Percentiles rank a stretch among this genome's conserved stretches.
Conservation (phyloP, 2,113 vertebrate genomes). For the Orthonyx spaldingii region DNA sequence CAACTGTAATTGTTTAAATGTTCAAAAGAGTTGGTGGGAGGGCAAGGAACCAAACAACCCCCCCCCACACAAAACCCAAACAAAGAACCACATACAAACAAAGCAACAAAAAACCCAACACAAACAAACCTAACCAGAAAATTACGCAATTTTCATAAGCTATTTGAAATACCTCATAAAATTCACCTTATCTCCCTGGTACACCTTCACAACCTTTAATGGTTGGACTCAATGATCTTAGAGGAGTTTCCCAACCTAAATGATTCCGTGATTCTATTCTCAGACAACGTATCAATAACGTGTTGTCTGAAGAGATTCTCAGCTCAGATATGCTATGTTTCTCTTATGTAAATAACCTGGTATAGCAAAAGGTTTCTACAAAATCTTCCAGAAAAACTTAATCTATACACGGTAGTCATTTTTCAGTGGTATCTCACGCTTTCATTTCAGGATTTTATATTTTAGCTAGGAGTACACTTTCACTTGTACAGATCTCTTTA, state of each 20-base stretch:
- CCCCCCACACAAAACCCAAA: background rate
- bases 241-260: background rate
- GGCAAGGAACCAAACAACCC: accelerated
- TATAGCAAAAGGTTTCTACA: background rate
- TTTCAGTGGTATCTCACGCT: background rate
- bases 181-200: background rate
- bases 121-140: background rate
- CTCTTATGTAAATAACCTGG: background rate
- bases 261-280: background rate
- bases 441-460: background rate
- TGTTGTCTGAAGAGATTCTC: background rate
- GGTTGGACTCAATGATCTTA: background rate
- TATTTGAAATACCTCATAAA: background rate
- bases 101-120: background rate
- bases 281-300: background rate
- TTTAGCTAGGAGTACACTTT: background rate
- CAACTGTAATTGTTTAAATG: background rate
- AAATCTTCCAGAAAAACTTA: background rate
- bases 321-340: background rate
- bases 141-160: background rate
- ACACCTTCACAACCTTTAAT: background rate
- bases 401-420: background rate
- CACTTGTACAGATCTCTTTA: background rate
- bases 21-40: background rate
- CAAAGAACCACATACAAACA: background rate